A percentile compares a stretch with the other conserved stretches of the same genome.
phyloP scores from a whole-genome alignment of 2,113 vertebrate species.

The Pelvicachromis taeniatus region DNA sequence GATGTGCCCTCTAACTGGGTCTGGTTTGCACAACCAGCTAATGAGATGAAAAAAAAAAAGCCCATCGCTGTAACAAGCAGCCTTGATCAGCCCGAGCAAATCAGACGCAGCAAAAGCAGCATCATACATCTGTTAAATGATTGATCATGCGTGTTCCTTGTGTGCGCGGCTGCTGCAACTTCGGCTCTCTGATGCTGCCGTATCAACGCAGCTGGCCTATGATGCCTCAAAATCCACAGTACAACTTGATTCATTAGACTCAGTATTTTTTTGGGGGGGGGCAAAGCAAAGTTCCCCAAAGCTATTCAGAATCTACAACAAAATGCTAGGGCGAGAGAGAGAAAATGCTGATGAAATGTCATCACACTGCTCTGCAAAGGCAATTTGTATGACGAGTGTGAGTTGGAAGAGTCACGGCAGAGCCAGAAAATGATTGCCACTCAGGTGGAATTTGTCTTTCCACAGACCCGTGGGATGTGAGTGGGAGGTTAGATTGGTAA shows the following conservation, averaged over 20 bases:
- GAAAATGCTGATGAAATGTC: conserved; percentile 28
- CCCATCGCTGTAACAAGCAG: neutral
- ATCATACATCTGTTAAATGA: neutral
- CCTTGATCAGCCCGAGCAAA: neutral
- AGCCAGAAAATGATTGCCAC: neutral
- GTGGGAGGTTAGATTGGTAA: neutral
- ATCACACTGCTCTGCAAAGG: neutral
- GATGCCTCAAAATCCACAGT: neutral
- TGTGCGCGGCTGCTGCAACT: neutral
- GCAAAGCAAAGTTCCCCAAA: neutral
- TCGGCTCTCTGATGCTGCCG: neutral
- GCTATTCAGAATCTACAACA: neutral
- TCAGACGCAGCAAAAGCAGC: neutral
- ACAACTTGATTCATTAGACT: neutral
- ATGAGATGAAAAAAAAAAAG: neutral
- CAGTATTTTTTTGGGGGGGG: neutral
- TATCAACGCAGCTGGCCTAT: neutral
- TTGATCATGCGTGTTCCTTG: neutral
- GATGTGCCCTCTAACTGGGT: neutral
- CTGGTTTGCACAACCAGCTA: neutral
- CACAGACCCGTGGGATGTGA: neutral
- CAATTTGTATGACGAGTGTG: neutral
- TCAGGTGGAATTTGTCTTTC: neutral
- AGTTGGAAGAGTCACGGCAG: neutral
- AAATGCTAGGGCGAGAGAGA: neutral